A percentile compares a stretch with the other conserved stretches of the same genome.
Evolutionary conservation across 2,797 vertebrate genomes (phyloP).

Genomic region (Morelia viridis): DNA sequence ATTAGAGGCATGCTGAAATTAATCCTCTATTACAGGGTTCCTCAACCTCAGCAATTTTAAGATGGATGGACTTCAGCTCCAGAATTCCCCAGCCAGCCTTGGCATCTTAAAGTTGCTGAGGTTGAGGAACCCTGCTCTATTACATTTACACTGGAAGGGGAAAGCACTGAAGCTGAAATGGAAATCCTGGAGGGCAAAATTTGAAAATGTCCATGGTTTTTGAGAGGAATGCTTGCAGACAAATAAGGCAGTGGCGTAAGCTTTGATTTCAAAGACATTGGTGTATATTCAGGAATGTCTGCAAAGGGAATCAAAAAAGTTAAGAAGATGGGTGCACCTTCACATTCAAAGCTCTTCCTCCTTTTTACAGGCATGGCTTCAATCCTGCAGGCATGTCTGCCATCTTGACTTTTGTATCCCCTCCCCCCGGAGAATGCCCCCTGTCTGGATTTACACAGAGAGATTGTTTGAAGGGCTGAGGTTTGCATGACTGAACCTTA

Average conservation of each 20-base stretch:
- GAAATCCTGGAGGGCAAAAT: background rate
- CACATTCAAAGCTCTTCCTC: background rate
- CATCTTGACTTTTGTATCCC: background rate
- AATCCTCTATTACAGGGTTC: constrained; percentile 5
- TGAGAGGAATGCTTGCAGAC: background rate
- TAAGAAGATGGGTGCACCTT: background rate
- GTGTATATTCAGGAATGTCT: background rate
- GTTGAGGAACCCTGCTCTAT: no score
- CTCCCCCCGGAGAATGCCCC: background rate
- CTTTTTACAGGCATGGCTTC: background rate
- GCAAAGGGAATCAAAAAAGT: background rate
- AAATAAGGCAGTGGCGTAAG: background rate
- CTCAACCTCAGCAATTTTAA: no score
- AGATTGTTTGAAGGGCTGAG: background rate
- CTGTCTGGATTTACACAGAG: background rate
- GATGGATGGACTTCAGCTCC: no score
- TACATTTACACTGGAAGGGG: constrained; percentile 14
- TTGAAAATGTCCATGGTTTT: background rate
- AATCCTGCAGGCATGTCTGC: background rate
- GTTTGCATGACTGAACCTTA: fast-evolving
- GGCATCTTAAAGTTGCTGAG: no score
- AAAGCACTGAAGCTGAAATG: constrained; percentile 9
- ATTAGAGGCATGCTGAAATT: constrained; percentile 26
- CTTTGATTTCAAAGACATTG: constrained; percentile 24
- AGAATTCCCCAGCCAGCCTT: no score